These are phyloP conservation scores for Gasteruption jaculator DNA, from an alignment of 2,888 invertebrate genomes.

Conservation along the genomic window DNA sequence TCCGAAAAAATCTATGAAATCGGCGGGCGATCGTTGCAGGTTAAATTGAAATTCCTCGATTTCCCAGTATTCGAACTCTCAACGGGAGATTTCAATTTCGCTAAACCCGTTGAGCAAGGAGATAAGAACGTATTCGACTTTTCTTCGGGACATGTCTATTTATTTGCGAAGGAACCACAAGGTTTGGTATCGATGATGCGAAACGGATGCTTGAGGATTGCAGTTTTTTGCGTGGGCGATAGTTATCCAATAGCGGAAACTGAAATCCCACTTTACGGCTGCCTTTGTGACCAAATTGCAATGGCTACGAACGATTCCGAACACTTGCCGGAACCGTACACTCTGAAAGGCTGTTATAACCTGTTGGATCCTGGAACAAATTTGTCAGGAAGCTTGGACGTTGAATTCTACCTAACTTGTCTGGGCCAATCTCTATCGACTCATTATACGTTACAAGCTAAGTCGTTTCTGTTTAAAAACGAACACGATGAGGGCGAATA, in stretches of 20 bases:
- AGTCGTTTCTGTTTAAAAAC: slow-evolving; percentile 34
- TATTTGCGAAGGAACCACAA: slow-evolving; percentile 41
- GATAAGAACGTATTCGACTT: slow-evolving; percentile 32
- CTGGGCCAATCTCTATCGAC: slow-evolving; percentile 38
- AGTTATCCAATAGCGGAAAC: slow-evolving; percentile 45
- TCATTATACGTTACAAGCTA: slow-evolving; percentile 34
- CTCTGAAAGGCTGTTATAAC: slow-evolving; percentile 31
- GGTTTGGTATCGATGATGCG: slow-evolving; percentile 38
- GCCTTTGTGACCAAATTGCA: slow-evolving; percentile 44
- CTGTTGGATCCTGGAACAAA: slow-evolving; percentile 41
- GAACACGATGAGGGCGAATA: slow-evolving; percentile 30
- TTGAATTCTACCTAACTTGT: slow-evolving; percentile 36
- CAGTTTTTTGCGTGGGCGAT: slow-evolving; percentile 41
- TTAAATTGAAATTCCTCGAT: slow-evolving; percentile 43
- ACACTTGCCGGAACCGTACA: slow-evolving; percentile 39
- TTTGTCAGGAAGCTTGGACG: slow-evolving; percentile 35
- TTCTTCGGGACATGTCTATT: slow-evolving; percentile 36
- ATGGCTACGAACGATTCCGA: slow-evolving; percentile 41
- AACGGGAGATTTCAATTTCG: slow-evolving; percentile 34
- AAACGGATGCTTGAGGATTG: slow-evolving; percentile 34
- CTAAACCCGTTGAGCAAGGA: slow-evolving; percentile 20
- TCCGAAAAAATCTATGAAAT: slow-evolving; percentile 33
- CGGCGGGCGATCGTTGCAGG: slow-evolving; percentile 29
- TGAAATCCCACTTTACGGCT: slow-evolving; percentile 36
- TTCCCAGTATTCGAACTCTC: slow-evolving; percentile 43